Evolutionary conservation across 1,140 invertebrate genomes (phyloP).

Genomic region (Drosophila sturtevanti): DNA sequence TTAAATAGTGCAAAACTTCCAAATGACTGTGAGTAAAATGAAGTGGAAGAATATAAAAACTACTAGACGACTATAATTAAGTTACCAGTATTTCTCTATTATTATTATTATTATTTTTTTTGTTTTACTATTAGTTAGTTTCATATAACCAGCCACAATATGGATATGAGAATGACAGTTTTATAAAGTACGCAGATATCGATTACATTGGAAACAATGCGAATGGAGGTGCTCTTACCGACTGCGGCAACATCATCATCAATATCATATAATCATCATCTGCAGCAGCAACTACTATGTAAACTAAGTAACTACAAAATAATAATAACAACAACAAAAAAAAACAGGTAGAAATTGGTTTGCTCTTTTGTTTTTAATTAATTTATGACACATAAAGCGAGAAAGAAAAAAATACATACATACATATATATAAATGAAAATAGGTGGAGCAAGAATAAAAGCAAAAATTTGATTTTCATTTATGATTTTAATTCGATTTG

Average conservation of each 20-base stretch:
- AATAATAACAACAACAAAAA: slow-evolving; percentile 9
- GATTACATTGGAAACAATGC: slow-evolving; percentile 33
- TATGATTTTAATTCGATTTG: slow-evolving; percentile 53
- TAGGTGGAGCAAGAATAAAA: slow-evolving; percentile 19
- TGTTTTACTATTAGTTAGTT: too few species aligned
- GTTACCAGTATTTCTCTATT: too few species aligned
- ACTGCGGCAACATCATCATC: not conserved
- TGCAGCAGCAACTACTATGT: slow-evolving; percentile 39
- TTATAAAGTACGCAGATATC: slow-evolving; percentile 54
- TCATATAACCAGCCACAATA: too few species aligned
- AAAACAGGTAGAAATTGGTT: slow-evolving; percentile 19
- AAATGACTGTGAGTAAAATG: too few species aligned
- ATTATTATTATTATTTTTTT: too few species aligned
- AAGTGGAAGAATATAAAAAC: too few species aligned
- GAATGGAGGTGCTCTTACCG: not conserved
- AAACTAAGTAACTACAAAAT: slow-evolving; percentile 44
- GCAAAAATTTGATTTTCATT: slow-evolving; percentile 50
- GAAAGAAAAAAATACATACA: not conserved
- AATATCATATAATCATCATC: not conserved
- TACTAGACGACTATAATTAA: too few species aligned
- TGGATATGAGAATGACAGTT: slow-evolving; percentile 24
- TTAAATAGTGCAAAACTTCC: too few species aligned
- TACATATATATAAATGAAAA: not conserved
- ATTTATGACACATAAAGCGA: slow-evolving; percentile 34
- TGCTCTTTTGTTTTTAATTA: slow-evolving; percentile 47